Conservation (phyloP, 2,888 invertebrate species). For the Rhimphoctona megacephalus region DNA sequence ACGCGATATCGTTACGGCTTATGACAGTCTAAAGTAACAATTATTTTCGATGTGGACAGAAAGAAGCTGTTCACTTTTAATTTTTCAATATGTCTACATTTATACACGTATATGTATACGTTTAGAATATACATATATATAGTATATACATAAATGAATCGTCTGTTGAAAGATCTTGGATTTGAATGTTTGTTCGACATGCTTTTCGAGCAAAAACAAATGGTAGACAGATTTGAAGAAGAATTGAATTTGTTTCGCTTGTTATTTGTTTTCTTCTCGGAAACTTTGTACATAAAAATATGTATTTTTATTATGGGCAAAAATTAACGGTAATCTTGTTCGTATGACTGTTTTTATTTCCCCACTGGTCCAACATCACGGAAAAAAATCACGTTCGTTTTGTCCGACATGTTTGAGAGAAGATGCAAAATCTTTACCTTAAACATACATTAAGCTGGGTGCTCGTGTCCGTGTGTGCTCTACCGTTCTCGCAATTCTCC, state of each 20-base stretch:
- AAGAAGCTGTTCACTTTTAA: constrained; percentile 54
- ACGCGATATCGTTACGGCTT: constrained; percentile 69
- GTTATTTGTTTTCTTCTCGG: constrained; percentile 3
- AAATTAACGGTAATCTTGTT: constrained; percentile 14
- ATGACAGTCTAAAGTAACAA: constrained; percentile 77
- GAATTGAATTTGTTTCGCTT: constrained; percentile 17
- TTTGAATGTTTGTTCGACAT: constrained; percentile 15
- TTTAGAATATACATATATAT: not conserved
- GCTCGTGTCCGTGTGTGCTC: constrained; percentile 70
- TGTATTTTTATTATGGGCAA: not conserved
- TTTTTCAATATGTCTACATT: constrained; percentile 26
- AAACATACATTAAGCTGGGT: constrained; percentile 81
- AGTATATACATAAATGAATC: not conserved
- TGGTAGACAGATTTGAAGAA: constrained; percentile 28
- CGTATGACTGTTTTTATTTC: constrained; percentile 8
- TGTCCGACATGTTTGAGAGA: constrained; percentile 74
- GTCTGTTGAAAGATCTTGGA: constrained; percentile 33
- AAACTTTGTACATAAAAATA: constrained; percentile 8
- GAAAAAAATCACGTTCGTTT: constrained; percentile 54
- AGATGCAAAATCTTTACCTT: constrained; percentile 84
- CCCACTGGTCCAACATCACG: constrained; percentile 43
- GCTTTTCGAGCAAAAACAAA: constrained; percentile 47
- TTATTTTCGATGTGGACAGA: constrained; percentile 69
- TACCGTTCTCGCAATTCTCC: constrained; percentile 72
- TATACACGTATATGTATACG: constrained; percentile 21